Evolutionary conservation across 2,113 vertebrate species (phyloP), one percentile per base, ranked within the genome.

Genomic region (Anolis sagrei): DNA sequence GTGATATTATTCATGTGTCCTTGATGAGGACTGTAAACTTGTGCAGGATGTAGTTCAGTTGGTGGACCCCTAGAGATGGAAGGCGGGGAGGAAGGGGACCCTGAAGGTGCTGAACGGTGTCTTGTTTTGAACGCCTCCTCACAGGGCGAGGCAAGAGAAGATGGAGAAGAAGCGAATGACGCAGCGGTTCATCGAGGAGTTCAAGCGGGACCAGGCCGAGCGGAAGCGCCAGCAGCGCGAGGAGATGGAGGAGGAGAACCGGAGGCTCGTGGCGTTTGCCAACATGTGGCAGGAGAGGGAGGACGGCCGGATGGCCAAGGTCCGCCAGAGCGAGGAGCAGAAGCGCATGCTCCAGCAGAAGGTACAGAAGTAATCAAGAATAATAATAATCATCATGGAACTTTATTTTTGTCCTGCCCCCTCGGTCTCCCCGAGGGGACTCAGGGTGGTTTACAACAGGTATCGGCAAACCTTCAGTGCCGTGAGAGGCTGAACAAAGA

Each of bases 191-290:
- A 97, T 98, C 69, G 96, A 98, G 81, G 97, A 98, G 86, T 98
- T 98, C 92, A 96, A 97, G 94, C 96, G 91, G 88, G 95, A 98
- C 84, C 97, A 97, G 90, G 95, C 93, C 0, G 82, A 96, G 34
- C 98, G 98, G 97, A 97, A 93, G 83, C 94, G 87, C 87, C 96
- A 97, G 96, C 98, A 98, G 92, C 93, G 66, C 39, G 97, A 98
- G 80, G 97, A 96, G 93, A 96, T 97, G 94, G 98, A 99, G 89
- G 97, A 97, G 13, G 98, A 99, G 94, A 99, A 99, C 81, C 95
- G 91, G 82, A 97, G 96, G 93, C 98, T 99, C 90, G 34, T 93
- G 93, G 97, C 97, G 84, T 99, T 98, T 93, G 95, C 95, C 2
- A 96, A 79, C 34, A 90, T 96, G 68, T 97, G 97, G 87, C 93